Evolutionary conservation across 2,113 vertebrate genomes (phyloP).

Genomic region (Bos javanicus): DNA sequence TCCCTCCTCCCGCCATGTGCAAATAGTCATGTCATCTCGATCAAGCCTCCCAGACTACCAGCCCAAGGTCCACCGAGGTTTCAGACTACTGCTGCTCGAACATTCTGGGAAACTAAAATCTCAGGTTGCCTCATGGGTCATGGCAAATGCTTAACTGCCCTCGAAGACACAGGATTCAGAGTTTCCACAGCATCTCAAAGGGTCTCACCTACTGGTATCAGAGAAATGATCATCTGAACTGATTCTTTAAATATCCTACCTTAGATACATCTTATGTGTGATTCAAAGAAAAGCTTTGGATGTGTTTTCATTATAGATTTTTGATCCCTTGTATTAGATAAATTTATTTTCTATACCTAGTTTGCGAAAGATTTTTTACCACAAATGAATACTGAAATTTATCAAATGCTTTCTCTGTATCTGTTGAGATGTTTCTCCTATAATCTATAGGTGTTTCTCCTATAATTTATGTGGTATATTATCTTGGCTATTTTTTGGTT

Average conservation of each 20-base stretch:
- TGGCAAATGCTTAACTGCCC: neutral
- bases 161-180: neutral
- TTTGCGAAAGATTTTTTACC: neutral
- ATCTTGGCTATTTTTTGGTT: neutral
- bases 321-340: neutral
- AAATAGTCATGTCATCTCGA: neutral
- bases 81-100: neutral
- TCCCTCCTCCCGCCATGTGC: neutral
- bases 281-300: neutral
- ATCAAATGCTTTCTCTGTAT: neutral
- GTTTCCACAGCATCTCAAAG: neutral
- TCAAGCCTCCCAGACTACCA: neutral
- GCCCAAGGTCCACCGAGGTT: neutral
- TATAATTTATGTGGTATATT: neutral
- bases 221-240: neutral
- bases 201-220: neutral
- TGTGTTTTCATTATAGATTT: neutral
- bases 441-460: neutral
- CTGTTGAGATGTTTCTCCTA: neutral
- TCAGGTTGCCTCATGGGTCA: neutral
- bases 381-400: neutral
- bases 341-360: neutral
- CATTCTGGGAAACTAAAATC: neutral
- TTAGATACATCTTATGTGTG: neutral
- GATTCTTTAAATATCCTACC: neutral